Evolutionary conservation across 2,888 invertebrate species (phyloP), one percentile per base, ranked within the genome.

Genomic region (Chrysina gloriosa): DNA sequence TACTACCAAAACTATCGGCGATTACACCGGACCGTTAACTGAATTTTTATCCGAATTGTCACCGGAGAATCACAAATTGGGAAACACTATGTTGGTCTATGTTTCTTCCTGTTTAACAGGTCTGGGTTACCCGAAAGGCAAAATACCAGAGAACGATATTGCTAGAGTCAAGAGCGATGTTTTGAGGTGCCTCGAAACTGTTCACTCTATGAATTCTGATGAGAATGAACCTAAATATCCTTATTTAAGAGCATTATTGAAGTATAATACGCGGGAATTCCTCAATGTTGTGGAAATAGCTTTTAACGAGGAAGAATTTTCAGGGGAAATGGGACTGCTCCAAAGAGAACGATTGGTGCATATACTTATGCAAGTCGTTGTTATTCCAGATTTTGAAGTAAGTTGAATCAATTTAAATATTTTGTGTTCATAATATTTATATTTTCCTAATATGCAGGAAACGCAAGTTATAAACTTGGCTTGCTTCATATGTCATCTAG

Each of bases 101-200:
- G 88, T 94, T 27, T 94, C 93, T 71, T 94, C 94, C 73, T 95
- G 95, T 77, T 84, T 96, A 71, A 92, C 94, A n/a, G 96, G 95
- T 0, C 85, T 93, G 66, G 92, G 92, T 0, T 96, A 93, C 84
- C 95, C 94, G 0, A 85, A 85, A 39, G 94, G 94, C 0, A 88
- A 90, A 75, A 89, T 94, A 73, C 88, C 90, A 0, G 84, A 85
- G 6, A 86, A 88, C 31, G 83, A 87, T 54, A 86, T 89, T 4
- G 85, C 87, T 29, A 85, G 86, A 76, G 93, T 92, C 0, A 92
- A 93, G 78, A 88, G 90, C 69, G 91, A 93, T 79, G 87, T 93
- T n/a, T 83, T 92, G 61, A 83, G 90, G 63, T 90, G 89, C 74
- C 81, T 93, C 34, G 89, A 92, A 34, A 89, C 90, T 0, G 85